A percentile compares a stretch with the other conserved stretches of the same genome.
Evolutionary conservation across 1,140 invertebrate species (phyloP).

Genomic region (Drosophila littoralis): DNA sequence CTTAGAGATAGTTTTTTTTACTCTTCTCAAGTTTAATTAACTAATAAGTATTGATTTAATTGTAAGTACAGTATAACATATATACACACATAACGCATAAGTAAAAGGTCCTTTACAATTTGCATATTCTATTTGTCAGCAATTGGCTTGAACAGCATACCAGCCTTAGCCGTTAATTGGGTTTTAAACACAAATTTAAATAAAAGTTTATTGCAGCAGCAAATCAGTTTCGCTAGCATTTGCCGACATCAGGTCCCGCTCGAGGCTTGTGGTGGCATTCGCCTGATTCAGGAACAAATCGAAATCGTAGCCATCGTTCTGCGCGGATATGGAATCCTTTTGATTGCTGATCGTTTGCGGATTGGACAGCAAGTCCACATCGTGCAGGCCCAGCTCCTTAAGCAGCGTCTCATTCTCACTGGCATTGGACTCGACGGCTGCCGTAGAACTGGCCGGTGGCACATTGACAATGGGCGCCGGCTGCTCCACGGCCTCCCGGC

Average conservation of each 20-base stretch:
- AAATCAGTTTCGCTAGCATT: constrained; percentile 78
- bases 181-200: constrained; percentile 32
- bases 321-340: constrained; percentile 68
- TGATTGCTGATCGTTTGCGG: constrained; percentile 78
- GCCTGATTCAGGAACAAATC: constrained; percentile 78
- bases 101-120: not conserved
- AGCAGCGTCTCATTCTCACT: constrained; percentile 68
- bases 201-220: constrained; percentile 59
- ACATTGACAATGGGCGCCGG: constrained; percentile 74
- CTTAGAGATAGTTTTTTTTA: not conserved
- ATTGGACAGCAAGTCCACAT: constrained; percentile 72
- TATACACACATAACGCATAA: not conserved
- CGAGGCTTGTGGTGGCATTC: constrained; percentile 57
- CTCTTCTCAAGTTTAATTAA: not conserved
- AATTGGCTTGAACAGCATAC: not conserved
- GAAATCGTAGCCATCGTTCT: constrained; percentile 76
- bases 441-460: constrained; percentile 22
- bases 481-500: constrained; percentile 70
- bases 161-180: not conserved
- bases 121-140: not conserved
- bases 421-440: constrained; percentile 2
- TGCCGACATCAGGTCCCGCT: constrained; percentile 73
- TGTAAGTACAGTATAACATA: not conserved
- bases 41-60: not conserved
- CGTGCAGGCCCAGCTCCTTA: constrained; percentile 75